Percentiles rank a stretch among this genome's conserved stretches.
Conservation (phyloP, 2,797 vertebrate species). For the Anguilla marmorata region DNA sequence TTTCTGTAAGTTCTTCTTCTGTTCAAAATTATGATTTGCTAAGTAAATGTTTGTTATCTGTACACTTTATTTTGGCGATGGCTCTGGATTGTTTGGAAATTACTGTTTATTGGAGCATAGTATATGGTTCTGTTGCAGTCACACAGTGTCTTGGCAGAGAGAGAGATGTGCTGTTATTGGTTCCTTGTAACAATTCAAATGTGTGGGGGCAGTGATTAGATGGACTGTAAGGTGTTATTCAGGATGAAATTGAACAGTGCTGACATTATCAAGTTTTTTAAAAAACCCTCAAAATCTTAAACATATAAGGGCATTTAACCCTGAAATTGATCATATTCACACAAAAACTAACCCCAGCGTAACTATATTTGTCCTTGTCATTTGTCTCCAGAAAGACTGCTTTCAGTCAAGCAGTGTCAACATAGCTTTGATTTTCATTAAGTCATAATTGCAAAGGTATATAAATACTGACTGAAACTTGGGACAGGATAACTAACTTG, state of each 20-base stretch:
- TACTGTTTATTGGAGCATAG: constrained; percentile 22
- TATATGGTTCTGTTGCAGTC: background rate
- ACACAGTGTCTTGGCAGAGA: no score
- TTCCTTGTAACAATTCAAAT: background rate
- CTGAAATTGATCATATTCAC: background rate
- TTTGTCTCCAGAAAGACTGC: background rate
- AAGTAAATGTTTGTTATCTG: constrained; percentile 27
- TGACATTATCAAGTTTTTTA: background rate
- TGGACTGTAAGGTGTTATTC: background rate
- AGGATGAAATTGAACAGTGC: background rate
- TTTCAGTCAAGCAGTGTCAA: background rate
- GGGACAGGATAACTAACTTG: background rate
- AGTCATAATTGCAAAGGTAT: background rate
- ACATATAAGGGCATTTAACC: background rate
- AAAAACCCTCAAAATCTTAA: background rate
- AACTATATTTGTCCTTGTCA: background rate
- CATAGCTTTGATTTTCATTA: background rate
- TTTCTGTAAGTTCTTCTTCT: constrained; percentile 30
- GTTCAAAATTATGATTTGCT: constrained; percentile 18
- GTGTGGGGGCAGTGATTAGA: background rate
- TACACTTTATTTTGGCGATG: constrained; percentile 14
- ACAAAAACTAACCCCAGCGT: background rate
- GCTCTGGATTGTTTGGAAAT: background rate
- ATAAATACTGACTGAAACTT: background rate
- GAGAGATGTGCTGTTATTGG: background rate